phyloP scores from a whole-genome alignment of 2,888 invertebrate genomes.

The Germaria angustata region DNA sequence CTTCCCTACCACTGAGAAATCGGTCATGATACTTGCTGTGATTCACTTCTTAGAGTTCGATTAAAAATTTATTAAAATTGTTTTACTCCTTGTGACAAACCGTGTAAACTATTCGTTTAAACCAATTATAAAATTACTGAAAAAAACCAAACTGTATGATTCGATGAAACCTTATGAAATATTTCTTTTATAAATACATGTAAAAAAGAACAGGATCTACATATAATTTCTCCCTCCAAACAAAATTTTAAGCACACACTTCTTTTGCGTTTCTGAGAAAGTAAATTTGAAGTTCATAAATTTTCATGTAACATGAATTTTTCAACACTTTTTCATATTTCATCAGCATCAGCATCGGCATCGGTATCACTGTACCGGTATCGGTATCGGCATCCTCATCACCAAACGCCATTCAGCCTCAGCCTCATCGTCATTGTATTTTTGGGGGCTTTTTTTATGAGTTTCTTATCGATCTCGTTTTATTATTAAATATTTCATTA shows the following conservation, averaged over 20 bases:
- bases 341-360: constrained; percentile 25
- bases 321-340: constrained; percentile 61
- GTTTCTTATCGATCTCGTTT: constrained; percentile 43
- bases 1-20: too few species aligned
- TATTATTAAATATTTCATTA: constrained; percentile 65
- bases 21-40: too few species aligned
- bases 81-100: too few species aligned
- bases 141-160: background rate
- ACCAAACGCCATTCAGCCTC: too few species aligned
- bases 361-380: background rate
- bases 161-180: background rate
- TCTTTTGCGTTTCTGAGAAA: constrained; percentile 40
- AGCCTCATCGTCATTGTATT: background rate
- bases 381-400: background rate
- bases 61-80: too few species aligned
- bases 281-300: constrained; percentile 47
- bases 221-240: background rate
- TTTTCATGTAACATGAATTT: constrained; percentile 44
- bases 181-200: too few species aligned
- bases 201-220: too few species aligned
- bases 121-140: background rate
- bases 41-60: too few species aligned
- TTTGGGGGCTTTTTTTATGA: constrained; percentile 33
- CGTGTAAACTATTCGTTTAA: background rate
- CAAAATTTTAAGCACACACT: constrained; percentile 9